Percentiles rank a stretch among this genome's conserved stretches.
Conservation (phyloP, 2,888 invertebrate genomes). For the Hipparchia sbordonii region DNA sequence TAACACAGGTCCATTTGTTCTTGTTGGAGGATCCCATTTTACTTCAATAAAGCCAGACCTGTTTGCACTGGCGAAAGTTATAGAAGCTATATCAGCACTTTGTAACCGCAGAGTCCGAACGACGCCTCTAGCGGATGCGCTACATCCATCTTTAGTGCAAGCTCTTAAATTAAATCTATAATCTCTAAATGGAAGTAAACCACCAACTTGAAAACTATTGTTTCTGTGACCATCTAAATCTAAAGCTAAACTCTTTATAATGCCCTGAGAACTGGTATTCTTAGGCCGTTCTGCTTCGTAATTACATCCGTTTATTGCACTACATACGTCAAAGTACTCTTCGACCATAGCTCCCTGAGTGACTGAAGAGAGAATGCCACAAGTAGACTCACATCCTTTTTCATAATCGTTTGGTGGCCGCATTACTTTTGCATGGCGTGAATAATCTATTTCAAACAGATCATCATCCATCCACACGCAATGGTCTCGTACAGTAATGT, state of each 20-base stretch:
- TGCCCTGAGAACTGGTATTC: constrained; percentile 55
- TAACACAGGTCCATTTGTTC: constrained; percentile 68
- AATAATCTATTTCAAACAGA: constrained; percentile 53
- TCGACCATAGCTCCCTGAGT: constrained; percentile 62
- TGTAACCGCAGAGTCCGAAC: constrained; percentile 60
- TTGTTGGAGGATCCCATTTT: constrained; percentile 62
- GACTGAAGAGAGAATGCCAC: constrained; percentile 60
- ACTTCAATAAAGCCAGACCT: constrained; percentile 54
- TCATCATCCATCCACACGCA: constrained; percentile 52
- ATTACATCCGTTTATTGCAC: constrained; percentile 53
- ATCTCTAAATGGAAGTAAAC: constrained; percentile 68
- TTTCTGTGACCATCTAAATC: constrained; percentile 53
- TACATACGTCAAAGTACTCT: constrained; percentile 67
- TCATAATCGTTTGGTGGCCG: constrained; percentile 65
- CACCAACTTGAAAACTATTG: constrained; percentile 53
- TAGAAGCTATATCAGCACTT: constrained; percentile 57
- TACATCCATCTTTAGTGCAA: constrained; percentile 59
- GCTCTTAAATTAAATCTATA: constrained; percentile 68
- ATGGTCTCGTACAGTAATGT: constrained; percentile 55
- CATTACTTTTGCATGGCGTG: constrained; percentile 63
- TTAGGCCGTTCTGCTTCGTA: constrained; percentile 49
- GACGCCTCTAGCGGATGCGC: constrained; percentile 60
- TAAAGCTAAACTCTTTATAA: constrained; percentile 56
- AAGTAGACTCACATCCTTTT: constrained; percentile 66
- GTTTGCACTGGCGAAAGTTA: constrained; percentile 47